phyloP scores from a whole-genome alignment of 2,888 invertebrate species.

The Drepanosiphum platanoidis region DNA sequence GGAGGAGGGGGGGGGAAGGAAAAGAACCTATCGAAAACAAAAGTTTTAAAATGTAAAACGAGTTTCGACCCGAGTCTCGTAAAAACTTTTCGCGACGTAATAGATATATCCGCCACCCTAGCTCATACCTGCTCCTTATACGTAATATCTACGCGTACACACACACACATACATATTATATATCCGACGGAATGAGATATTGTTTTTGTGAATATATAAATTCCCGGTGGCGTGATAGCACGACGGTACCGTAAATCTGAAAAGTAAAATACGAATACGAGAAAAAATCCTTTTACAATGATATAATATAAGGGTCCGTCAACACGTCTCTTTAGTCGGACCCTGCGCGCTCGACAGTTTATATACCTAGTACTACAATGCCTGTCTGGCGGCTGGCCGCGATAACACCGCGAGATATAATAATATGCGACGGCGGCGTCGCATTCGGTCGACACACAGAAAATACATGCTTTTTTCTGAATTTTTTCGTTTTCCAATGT shows the following conservation, averaged over 20 bases:
- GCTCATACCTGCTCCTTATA: too few relatives aligned
- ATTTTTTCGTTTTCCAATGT: too few relatives aligned
- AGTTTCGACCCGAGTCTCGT: not conserved
- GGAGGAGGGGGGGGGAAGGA: too few relatives aligned
- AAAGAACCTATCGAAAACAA: not conserved
- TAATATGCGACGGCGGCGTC: not conserved
- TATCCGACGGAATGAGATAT: not conserved
- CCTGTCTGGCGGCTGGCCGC: too few relatives aligned
- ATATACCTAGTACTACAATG: not conserved
- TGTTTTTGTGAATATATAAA: not conserved
- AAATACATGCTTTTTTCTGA: not conserved
- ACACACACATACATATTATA: not conserved
- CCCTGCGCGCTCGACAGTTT: not conserved
- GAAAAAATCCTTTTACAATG: not conserved
- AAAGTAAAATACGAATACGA: not conserved
- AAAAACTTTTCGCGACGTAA: slow-evolving; percentile 14
- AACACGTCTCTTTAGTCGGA: not conserved
- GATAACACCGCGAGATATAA: not conserved
- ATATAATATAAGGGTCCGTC: not conserved
- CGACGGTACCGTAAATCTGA: not conserved
- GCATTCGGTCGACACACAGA: not conserved
- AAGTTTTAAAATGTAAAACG: slow-evolving; percentile 20
- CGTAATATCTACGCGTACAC: too few relatives aligned
- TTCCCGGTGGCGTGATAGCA: not conserved
- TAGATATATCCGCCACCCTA: slow-evolving; percentile 6